phyloP scores from a whole-genome alignment of 2,797 vertebrate genomes.

The Myotis myotis region DNA sequence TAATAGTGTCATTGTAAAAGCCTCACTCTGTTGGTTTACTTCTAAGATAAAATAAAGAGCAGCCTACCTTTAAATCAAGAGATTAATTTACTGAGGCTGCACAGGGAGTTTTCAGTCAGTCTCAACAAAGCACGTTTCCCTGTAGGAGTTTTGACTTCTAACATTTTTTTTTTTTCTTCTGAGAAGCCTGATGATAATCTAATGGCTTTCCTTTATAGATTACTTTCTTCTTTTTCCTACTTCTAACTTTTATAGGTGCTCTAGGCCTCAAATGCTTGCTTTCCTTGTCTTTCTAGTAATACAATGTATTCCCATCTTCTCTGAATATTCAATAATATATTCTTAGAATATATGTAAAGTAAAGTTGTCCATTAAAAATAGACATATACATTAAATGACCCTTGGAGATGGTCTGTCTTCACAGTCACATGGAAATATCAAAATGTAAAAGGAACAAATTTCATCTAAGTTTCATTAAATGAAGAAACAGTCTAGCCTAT shows the following conservation, averaged over 20 bases:
- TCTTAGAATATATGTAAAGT: conserved; percentile 27
- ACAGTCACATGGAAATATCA: neutral
- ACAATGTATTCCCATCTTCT: neutral
- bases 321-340: conserved; percentile 2
- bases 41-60: conserved; percentile 58
- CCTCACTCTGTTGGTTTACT: conserved; percentile 28
- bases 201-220: neutral
- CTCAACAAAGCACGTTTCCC: neutral
- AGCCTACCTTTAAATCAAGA: conserved; percentile 69
- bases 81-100: conserved; percentile 36
- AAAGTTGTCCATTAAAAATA: conserved; percentile 8
- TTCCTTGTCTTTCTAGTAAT: neutral
- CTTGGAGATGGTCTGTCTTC: neutral
- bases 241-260: neutral
- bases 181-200: neutral
- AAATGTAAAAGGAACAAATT: conserved; percentile 41
- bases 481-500: neutral
- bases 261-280: neutral
- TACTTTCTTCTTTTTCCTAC: neutral
- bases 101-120: conserved; percentile 22
- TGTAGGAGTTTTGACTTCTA: neutral
- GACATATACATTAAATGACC: neutral
- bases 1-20: conserved; percentile 60
- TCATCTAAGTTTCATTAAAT: conserved; percentile 4
- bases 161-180: neutral